Evolutionary conservation across 2,888 invertebrate genomes (phyloP).

Genomic region (Minunthozetes semirufus): DNA sequence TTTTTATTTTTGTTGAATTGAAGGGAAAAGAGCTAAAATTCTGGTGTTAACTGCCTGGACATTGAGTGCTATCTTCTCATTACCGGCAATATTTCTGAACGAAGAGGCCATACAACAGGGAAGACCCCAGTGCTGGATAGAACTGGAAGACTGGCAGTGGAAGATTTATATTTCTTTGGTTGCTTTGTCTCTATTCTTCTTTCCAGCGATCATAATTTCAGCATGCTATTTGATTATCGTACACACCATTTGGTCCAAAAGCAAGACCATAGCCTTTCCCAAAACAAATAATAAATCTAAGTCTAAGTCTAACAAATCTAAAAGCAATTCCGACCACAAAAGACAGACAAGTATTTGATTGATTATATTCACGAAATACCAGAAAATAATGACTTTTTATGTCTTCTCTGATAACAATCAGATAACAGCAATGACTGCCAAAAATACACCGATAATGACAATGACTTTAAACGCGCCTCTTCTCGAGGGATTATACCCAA

Average conservation of each 20-base stretch:
- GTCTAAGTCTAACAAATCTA: background rate
- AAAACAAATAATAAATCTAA: constrained; percentile 21
- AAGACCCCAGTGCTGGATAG: constrained; percentile 79
- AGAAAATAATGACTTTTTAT: background rate
- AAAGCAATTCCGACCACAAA: background rate
- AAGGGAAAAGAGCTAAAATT: constrained; percentile 77
- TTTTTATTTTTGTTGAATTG: too few species aligned
- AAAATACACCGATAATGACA: background rate
- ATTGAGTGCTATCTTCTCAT: constrained; percentile 70
- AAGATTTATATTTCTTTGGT: constrained; percentile 80
- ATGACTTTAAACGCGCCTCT: constrained; percentile 63
- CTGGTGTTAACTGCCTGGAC: constrained; percentile 75
- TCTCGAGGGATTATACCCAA: constrained; percentile 86
- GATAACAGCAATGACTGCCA: background rate
- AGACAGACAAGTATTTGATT: background rate
- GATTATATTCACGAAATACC: too few species aligned
- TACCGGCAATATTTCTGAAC: constrained; percentile 66
- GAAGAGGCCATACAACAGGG: constrained; percentile 71
- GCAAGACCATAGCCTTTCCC: constrained; percentile 23
- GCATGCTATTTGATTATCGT: constrained; percentile 86
- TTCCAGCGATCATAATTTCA: constrained; percentile 78
- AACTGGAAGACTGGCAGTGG: constrained; percentile 68
- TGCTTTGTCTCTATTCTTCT: constrained; percentile 69
- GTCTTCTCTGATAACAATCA: background rate
- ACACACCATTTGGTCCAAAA: constrained; percentile 80